Evolutionary conservation across 2,797 vertebrate genomes (phyloP).

Genomic region (Gadopsis marmoratus): DNA sequence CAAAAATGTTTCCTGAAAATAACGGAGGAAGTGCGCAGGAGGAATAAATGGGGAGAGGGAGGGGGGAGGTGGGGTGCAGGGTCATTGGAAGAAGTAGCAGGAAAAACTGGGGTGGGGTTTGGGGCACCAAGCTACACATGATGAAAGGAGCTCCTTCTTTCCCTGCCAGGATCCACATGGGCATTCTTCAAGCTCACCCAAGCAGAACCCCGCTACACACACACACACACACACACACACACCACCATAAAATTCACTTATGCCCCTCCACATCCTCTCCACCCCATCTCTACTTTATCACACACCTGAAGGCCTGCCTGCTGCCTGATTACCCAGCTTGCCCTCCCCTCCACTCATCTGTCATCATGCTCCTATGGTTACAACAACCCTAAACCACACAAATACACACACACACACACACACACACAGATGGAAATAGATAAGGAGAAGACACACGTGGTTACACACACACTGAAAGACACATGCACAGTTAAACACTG

Average conservation of each 20-base stretch:
- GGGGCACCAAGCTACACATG: constrained; percentile 57
- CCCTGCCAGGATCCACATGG: constrained; percentile 70
- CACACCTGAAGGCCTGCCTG: constrained; percentile 79
- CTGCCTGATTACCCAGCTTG: constrained; percentile 47
- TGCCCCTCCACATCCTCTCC: constrained; percentile 42
- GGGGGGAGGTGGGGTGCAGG: not conserved
- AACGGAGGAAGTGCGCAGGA: constrained; percentile 55
- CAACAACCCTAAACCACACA: constrained; percentile 56
- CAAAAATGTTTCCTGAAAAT: constrained; percentile 56
- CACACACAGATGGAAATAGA: constrained; percentile 61
- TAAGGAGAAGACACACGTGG: constrained; percentile 62
- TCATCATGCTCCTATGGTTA: constrained; percentile 79
- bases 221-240: constrained; percentile 30
- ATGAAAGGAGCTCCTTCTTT: constrained; percentile 81
- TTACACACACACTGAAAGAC: constrained; percentile 51
- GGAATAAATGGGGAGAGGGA: constrained; percentile 2
- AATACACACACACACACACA: constrained; percentile 25
- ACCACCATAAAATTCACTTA: constrained; percentile 62
- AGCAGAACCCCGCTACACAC: constrained; percentile 77
- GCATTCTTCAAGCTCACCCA: constrained; percentile 86
- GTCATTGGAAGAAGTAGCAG: constrained; percentile 51
- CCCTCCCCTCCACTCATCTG: constrained; percentile 61
- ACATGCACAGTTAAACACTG: constrained; percentile 57
- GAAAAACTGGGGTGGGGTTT: constrained; percentile 56
- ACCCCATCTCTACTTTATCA: constrained; percentile 63